A percentile compares a stretch with the other conserved stretches of the same genome.
phyloP scores from a whole-genome alignment of 53 echinoderm and acorn worm species.

The Hippasteria phrygiana region DNA sequence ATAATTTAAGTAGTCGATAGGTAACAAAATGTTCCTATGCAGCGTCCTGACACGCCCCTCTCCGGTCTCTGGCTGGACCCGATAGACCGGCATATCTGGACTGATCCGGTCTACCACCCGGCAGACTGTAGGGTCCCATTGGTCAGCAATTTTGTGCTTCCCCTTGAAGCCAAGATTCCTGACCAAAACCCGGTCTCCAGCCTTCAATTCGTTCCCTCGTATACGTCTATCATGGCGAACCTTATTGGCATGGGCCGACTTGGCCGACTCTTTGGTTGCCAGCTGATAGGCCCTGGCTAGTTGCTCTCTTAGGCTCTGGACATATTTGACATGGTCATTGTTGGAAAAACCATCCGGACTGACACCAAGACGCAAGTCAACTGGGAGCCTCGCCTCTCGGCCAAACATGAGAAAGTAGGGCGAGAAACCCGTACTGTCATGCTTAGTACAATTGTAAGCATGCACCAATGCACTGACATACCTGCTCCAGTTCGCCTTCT shows the following conservation, averaged over 20 bases:
- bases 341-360: constrained; percentile 38
- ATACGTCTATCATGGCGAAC: constrained; percentile 43
- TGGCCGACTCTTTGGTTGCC: neutral
- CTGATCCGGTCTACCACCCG: neutral
- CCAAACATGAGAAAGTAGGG: too few relatives aligned
- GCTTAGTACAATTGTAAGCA: constrained; percentile 72
- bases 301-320: constrained; percentile 9
- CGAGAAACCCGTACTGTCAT: constrained; percentile 66
- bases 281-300: too few relatives aligned
- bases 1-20: too few relatives aligned
- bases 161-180: constrained; percentile 33
- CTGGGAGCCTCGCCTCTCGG: constrained; percentile 54
- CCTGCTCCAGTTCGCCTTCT: constrained; percentile 53
- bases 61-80: too few relatives aligned
- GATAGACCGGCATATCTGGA: constrained; percentile 18
- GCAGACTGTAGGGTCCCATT: neutral
- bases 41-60: too few relatives aligned
- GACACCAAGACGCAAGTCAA: constrained; percentile 42
- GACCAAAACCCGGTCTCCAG: constrained; percentile 41
- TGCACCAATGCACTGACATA: constrained; percentile 63
- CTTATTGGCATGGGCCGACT: constrained; percentile 39
- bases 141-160: constrained; percentile 42
- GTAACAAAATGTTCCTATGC: too few relatives aligned
- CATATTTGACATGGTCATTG: constrained; percentile 31
- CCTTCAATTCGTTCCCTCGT: neutral